phyloP scores from a whole-genome alignment of 2,797 vertebrate species.

The Melanotaenia pygmaea region DNA sequence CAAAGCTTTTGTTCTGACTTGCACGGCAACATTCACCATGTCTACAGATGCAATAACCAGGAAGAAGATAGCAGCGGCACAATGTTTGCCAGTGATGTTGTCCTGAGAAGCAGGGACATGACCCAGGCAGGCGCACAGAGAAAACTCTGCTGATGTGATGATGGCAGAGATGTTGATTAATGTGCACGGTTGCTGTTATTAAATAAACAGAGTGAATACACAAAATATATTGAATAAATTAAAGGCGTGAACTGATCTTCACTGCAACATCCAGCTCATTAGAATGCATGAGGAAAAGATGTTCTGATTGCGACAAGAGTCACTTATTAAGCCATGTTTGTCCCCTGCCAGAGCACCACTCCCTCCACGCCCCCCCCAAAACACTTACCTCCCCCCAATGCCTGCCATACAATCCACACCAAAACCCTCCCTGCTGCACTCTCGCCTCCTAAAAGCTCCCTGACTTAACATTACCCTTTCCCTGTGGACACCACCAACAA shows the following conservation, averaged over 20 bases:
- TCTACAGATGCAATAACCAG: constrained; percentile 73
- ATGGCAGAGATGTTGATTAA: constrained; percentile 80
- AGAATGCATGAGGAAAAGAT: constrained; percentile 80
- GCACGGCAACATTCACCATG: constrained; percentile 58
- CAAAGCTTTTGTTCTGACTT: constrained; percentile 75
- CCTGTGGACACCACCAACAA: constrained; percentile 65
- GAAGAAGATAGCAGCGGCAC: constrained; percentile 65
- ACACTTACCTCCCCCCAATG: constrained; percentile 71
- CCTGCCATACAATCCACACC: constrained; percentile 68
- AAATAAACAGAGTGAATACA: constrained; percentile 82
- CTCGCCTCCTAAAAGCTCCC: constrained; percentile 71
- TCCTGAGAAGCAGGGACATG: constrained; percentile 64
- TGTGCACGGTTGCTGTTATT: constrained; percentile 76
- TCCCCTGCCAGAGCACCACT: constrained; percentile 69
- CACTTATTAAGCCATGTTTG: constrained; percentile 82
- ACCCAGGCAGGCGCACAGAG: constrained; percentile 44
- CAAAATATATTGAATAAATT: constrained; percentile 84
- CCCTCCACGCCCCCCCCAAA: constrained; percentile 62
- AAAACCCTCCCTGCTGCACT: constrained; percentile 67
- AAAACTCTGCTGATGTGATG: constrained; percentile 69
- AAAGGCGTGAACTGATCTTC: constrained; percentile 71
- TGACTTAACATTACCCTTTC: constrained; percentile 70
- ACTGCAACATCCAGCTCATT: constrained; percentile 78
- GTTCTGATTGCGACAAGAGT: constrained; percentile 82
- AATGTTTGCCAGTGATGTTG: constrained; percentile 59